Conservation (phyloP, 1,140 invertebrate genomes). For the Dinothrombium tinctorium region DNA sequence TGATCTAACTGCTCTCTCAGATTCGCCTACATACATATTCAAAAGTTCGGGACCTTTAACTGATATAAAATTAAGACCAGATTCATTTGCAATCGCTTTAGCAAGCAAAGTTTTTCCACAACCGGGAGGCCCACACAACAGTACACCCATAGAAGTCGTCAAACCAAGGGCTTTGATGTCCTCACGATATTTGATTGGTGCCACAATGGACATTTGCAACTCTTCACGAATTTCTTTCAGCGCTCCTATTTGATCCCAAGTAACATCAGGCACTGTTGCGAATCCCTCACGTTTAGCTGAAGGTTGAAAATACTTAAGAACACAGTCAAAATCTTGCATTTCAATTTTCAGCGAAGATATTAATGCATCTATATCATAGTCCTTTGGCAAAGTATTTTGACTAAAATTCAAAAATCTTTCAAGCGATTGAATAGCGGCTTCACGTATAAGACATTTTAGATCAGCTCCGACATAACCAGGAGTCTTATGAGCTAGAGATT, state of each 20-base stretch:
- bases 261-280: slow-evolving; percentile 83
- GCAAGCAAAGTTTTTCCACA: slow-evolving; percentile 73
- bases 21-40: slow-evolving; percentile 98
- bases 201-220: slow-evolving; percentile 29
- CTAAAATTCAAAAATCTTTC: slow-evolving; percentile 25
- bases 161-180: slow-evolving; percentile 51
- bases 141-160: slow-evolving; percentile 51
- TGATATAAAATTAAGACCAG: slow-evolving; percentile 86
- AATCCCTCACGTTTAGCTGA: slow-evolving; percentile 74
- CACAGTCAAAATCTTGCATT: slow-evolving; percentile 8
- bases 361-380: not conserved
- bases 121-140: slow-evolving; percentile 80
- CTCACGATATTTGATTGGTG: slow-evolving; percentile 63
- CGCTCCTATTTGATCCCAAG: slow-evolving; percentile 91
- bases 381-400: not conserved
- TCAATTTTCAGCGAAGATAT: slow-evolving; percentile 1
- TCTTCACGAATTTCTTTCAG: slow-evolving; percentile 63
- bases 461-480: slow-evolving; percentile 96
- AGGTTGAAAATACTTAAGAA: slow-evolving; percentile 12
- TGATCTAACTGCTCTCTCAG: slow-evolving; percentile 79
- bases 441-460: slow-evolving; percentile 54
- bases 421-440: slow-evolving; percentile 63
- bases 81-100: slow-evolving; percentile 85
- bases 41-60: slow-evolving; percentile 89
- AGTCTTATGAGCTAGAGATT: slow-evolving; percentile 48